Conservation (phyloP, 2,113 vertebrate genomes). For the Chionodraco myersi region DNA sequence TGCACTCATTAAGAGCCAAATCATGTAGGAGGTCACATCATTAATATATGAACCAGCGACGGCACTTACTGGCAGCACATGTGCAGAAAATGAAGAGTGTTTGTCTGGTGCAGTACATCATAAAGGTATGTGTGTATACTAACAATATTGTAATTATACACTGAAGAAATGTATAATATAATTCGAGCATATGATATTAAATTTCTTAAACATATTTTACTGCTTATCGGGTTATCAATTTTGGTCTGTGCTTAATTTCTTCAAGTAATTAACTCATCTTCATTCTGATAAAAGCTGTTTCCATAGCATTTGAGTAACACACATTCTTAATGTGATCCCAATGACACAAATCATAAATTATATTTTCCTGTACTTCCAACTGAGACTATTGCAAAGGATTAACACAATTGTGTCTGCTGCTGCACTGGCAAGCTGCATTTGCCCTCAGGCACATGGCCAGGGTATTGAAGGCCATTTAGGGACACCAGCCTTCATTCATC, state of each 20-base stretch:
- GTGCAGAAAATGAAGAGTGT: conserved; percentile 16
- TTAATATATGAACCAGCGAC: conserved; percentile 67
- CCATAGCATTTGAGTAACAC: not conserved
- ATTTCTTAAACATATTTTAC: not conserved
- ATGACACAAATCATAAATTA: not conserved
- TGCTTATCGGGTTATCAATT: not conserved
- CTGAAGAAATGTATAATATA: not conserved
- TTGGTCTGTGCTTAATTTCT: conserved; percentile 8
- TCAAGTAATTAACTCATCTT: not conserved
- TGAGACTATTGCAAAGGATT: not conserved
- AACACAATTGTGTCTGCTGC: not conserved
- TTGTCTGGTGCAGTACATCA: conserved; percentile 22
- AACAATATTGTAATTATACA: conserved; percentile 1
- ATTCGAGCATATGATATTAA: not conserved
- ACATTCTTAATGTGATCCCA: not conserved
- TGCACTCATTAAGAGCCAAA: conserved; percentile 51
- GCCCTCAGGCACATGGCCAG: conserved; percentile 5
- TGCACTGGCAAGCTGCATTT: conserved; percentile 18
- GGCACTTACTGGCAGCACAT: conserved; percentile 25
- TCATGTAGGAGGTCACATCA: conserved; percentile 58
- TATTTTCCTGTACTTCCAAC: not conserved
- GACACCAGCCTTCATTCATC: conserved; percentile 6
- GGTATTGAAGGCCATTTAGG: not conserved
- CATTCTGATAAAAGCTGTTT: not conserved
- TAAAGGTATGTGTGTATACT: conserved; percentile 19